Percentiles rank a stretch among this genome's conserved stretches.
Evolutionary conservation across 2,888 invertebrate species (phyloP).

Genomic region (Philereme transversata): DNA sequence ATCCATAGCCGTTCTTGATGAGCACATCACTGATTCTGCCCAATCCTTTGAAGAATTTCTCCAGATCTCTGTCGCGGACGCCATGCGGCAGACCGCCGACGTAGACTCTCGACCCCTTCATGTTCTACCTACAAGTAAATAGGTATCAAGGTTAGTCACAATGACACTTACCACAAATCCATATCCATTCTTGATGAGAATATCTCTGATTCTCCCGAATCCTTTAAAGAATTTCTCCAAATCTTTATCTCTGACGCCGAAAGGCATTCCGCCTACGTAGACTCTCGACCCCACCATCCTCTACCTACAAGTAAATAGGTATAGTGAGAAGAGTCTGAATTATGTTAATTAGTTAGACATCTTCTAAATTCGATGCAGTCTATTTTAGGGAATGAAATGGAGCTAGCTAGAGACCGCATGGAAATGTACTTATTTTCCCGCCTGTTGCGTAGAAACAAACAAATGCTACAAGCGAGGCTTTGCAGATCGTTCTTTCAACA

Average conservation of each 20-base stretch:
- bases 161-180: slow-evolving; percentile 94
- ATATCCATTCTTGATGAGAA: slow-evolving; percentile 98
- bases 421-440: slow-evolving; percentile 7
- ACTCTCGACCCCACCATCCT: slow-evolving; percentile 92
- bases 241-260: slow-evolving; percentile 95
- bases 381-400: not conserved
- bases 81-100: slow-evolving; percentile 94
- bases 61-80: slow-evolving; percentile 95
- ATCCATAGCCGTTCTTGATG: slow-evolving; percentile 98
- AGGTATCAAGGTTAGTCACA: slow-evolving; percentile 21
- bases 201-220: slow-evolving; percentile 96
- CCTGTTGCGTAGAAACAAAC: slow-evolving; percentile 14
- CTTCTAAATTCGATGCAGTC: not conserved
- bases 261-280: slow-evolving; percentile 93
- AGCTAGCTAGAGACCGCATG: not conserved
- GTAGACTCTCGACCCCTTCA: slow-evolving; percentile 93
- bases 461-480: not conserved
- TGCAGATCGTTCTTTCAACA: not conserved
- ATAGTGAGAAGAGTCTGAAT: slow-evolving; percentile 21
- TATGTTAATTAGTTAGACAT: not conserved
- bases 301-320: slow-evolving; percentile 38
- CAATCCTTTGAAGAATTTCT: slow-evolving; percentile 98
- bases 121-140: slow-evolving; percentile 44
- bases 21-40: slow-evolving; percentile 96
- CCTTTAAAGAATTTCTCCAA: slow-evolving; percentile 98